phyloP scores from a whole-genome alignment of 1,140 invertebrate species.

The Drosophila sucinea region DNA sequence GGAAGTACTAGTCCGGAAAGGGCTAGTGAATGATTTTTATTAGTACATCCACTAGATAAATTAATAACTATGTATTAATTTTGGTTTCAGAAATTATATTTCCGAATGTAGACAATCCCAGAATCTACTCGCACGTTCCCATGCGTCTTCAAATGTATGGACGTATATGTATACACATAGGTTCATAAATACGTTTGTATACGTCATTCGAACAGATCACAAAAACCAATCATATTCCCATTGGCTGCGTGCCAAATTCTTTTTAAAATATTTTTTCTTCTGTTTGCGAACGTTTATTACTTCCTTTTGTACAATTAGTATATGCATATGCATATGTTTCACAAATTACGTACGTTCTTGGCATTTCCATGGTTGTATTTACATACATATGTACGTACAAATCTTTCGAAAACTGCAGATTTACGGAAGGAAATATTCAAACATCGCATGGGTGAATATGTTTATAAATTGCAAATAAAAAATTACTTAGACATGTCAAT shows the following conservation, averaged over 20 bases:
- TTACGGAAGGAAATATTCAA: conserved; percentile 47
- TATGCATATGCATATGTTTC: conserved; percentile 27
- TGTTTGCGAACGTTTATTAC: conserved; percentile 61
- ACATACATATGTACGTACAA: not conserved
- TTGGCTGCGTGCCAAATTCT: conserved; percentile 48
- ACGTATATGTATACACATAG: not conserved
- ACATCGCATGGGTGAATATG: not conserved
- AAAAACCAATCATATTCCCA: conserved; percentile 58
- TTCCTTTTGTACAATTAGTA: conserved; percentile 64
- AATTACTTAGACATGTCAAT: conserved; percentile 1
- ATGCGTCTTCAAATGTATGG: not conserved
- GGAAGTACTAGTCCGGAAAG: no score
- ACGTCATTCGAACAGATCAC: conserved; percentile 60
- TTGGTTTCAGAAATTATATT: not conserved
- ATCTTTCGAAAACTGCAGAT: conserved; percentile 20
- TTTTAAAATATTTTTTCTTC: conserved; percentile 54
- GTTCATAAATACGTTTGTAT: conserved; percentile 38
- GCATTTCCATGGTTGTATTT: not conserved
- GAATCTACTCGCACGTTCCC: conserved; percentile 13
- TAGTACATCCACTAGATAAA: no score
- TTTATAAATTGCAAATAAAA: not conserved
- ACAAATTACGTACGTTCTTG: conserved; percentile 1
- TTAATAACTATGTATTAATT: not conserved
- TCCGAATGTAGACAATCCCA: conserved; percentile 13
- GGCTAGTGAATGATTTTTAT: no score